A percentile compares a stretch with the other conserved stretches of the same genome.
Evolutionary conservation across 2,888 invertebrate genomes (phyloP).

Genomic region (Eupithecia pulchellata): DNA sequence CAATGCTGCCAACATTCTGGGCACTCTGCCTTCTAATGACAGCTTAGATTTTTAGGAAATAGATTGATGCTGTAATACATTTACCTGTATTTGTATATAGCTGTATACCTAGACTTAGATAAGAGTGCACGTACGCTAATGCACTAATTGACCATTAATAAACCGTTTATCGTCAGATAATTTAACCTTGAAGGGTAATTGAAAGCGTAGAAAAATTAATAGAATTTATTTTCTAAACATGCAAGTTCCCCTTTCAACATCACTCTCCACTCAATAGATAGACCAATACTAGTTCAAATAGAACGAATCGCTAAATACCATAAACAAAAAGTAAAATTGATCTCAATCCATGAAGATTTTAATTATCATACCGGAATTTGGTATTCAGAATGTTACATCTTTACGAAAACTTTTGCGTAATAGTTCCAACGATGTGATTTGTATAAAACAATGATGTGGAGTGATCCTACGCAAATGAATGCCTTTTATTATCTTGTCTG

Average conservation of each 20-base stretch:
- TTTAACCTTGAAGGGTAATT: not conserved
- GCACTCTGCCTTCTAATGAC: no score
- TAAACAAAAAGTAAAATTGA: slow-evolving; percentile 37
- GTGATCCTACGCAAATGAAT: slow-evolving; percentile 38
- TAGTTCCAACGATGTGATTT: slow-evolving; percentile 31
- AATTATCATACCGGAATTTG: slow-evolving; percentile 42
- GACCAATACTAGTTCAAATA: slow-evolving; percentile 1
- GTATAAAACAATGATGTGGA: slow-evolving; percentile 40
- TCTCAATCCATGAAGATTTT: slow-evolving; percentile 33
- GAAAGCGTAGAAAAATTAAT: not conserved
- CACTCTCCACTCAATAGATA: not conserved
- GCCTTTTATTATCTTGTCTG: slow-evolving; percentile 17
- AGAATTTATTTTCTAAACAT: not conserved
- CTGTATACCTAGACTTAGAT: not conserved
- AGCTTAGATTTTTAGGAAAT: no score
- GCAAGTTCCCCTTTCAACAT: slow-evolving; percentile 15
- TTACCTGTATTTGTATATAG: not conserved
- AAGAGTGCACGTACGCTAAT: not conserved
- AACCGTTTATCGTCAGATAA: not conserved
- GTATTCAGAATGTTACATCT: slow-evolving; percentile 34
- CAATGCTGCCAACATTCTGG: no score
- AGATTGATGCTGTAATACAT: not conserved
- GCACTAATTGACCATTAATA: not conserved
- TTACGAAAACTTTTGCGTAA: slow-evolving; percentile 38
- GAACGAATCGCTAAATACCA: slow-evolving; percentile 30